phyloP scores from a whole-genome alignment of 2,888 invertebrate genomes.

The Pristionchus maxplancki region DNA sequence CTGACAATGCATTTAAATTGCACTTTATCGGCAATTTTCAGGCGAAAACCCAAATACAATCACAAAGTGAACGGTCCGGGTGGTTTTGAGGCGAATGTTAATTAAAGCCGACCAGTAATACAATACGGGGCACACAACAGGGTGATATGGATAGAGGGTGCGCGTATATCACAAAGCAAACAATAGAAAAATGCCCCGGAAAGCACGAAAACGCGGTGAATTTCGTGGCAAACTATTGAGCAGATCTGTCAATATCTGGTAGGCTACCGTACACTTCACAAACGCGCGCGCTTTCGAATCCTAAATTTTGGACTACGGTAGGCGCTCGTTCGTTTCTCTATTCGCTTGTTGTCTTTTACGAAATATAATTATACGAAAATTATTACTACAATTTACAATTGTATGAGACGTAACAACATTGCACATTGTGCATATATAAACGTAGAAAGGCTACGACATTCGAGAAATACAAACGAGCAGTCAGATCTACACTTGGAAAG shows the following conservation, averaged over 20 bases:
- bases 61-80: not conserved
- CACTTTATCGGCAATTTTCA: slow-evolving; percentile 46
- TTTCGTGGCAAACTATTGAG: slow-evolving; percentile 20
- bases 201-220: slow-evolving; percentile 27
- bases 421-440: slow-evolving; percentile 37
- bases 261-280: slow-evolving; percentile 21
- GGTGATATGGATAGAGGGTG: slow-evolving; percentile 2
- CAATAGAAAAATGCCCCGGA: not conserved
- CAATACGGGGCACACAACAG: slow-evolving; percentile 23
- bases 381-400: slow-evolving; percentile 47
- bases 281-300: slow-evolving; percentile 38
- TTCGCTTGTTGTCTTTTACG: not conserved
- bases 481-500: slow-evolving; percentile 20
- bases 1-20: not conserved
- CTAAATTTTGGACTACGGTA: not conserved
- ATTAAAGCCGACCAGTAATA: slow-evolving; percentile 43
- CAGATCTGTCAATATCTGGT: slow-evolving; percentile 42
- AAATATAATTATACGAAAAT: not conserved
- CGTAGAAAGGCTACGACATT: slow-evolving; percentile 12
- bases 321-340: not conserved
- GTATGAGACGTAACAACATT: slow-evolving; percentile 36
- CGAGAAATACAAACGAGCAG: not conserved
- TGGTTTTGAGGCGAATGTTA: slow-evolving; percentile 35
- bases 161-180: not conserved
- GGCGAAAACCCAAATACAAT: not conserved